Conservation (phyloP, 2,888 invertebrate genomes). For the Monoplex corrugatus region DNA sequence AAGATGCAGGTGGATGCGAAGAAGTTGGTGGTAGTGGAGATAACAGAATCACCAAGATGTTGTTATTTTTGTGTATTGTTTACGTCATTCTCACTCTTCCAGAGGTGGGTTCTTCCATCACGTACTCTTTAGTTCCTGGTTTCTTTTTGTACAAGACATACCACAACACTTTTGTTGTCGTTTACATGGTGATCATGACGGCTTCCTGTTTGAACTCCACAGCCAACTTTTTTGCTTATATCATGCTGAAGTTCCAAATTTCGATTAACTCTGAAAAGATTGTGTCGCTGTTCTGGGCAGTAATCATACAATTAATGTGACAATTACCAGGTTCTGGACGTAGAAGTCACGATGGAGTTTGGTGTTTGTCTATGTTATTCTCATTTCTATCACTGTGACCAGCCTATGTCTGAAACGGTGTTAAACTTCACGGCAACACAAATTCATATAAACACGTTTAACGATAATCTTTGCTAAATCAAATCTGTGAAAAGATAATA, state of each 20-base stretch:
- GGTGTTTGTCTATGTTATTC: no score
- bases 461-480: no score
- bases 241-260: background rate
- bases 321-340: no score
- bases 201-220: background rate
- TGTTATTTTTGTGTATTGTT: background rate
- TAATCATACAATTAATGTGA: no score
- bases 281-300: background rate
- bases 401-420: no score
- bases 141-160: background rate
- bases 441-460: no score
- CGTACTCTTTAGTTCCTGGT: background rate
- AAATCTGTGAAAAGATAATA: no score
- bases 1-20: background rate
- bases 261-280: background rate
- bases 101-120: background rate
- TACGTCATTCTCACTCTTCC: background rate
- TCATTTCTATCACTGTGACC: no score
- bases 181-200: background rate
- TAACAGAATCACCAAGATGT: background rate
- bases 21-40: background rate
- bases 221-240: background rate
- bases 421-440: no score
- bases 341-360: no score
- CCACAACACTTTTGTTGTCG: background rate